Percentiles rank a stretch among this genome's conserved stretches.
Conservation (phyloP, 1,140 invertebrate species). For the Drosophila suzukii region DNA sequence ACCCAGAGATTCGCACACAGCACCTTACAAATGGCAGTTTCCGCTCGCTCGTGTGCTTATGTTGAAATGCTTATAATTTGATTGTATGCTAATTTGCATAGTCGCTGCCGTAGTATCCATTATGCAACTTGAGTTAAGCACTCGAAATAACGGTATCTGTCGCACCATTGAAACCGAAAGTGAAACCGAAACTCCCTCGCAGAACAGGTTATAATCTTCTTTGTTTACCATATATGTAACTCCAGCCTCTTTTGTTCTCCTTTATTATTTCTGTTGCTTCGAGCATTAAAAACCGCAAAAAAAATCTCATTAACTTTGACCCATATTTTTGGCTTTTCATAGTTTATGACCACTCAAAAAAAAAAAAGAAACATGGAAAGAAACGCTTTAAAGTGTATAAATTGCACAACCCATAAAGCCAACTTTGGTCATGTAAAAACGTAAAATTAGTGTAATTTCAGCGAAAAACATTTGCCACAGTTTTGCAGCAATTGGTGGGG, state of each 20-base stretch:
- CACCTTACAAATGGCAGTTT: slow-evolving; percentile 59
- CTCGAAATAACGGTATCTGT: slow-evolving; percentile 46
- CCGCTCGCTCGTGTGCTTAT: slow-evolving; percentile 64
- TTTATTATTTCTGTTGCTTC: slow-evolving; percentile 34
- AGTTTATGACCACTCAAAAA: slow-evolving; percentile 32
- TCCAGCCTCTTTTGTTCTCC: slow-evolving; percentile 41
- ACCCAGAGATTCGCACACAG: slow-evolving; percentile 36
- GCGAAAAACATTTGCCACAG: slow-evolving; percentile 23
- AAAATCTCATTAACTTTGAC: slow-evolving; percentile 65
- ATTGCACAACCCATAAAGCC: slow-evolving; percentile 17
- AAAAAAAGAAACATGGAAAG: slow-evolving; percentile 17
- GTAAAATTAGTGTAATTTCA: slow-evolving; percentile 31
- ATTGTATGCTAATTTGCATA: slow-evolving; percentile 75
- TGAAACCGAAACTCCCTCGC: slow-evolving; percentile 33
- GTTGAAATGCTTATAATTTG: slow-evolving; percentile 75
- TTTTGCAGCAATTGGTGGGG: slow-evolving; percentile 14
- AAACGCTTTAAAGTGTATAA: slow-evolving; percentile 20
- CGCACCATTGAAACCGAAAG: slow-evolving; percentile 43
- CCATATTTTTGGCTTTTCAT: slow-evolving; percentile 48
- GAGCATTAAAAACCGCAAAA: slow-evolving; percentile 25
- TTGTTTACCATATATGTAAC: slow-evolving; percentile 26
- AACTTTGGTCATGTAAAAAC: slow-evolving; percentile 20
- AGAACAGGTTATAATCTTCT: slow-evolving; percentile 23
- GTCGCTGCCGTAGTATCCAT: slow-evolving; percentile 32
- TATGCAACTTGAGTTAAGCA: slow-evolving; percentile 51